Evolutionary conservation across 1,140 invertebrate genomes (phyloP).

Genomic region (Apis dorsata): DNA sequence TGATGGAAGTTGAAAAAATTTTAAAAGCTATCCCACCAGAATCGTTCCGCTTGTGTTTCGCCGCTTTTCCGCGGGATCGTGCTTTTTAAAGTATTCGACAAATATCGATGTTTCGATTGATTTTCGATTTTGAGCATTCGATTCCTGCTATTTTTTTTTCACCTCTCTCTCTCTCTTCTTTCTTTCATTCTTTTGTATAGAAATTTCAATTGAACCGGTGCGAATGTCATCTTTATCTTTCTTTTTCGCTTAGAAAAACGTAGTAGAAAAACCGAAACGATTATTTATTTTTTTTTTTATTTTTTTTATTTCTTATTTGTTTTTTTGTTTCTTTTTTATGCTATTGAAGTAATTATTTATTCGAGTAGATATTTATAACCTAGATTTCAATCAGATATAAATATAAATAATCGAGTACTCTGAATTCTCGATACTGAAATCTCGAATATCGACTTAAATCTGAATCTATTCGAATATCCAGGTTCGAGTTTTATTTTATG

Average conservation of each 20-base stretch:
- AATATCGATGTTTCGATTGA: slow-evolving; percentile 46
- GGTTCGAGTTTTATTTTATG: no score
- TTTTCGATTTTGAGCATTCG: slow-evolving; percentile 10
- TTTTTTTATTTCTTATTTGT: not conserved
- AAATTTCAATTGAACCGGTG: not conserved
- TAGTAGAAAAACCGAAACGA: not conserved
- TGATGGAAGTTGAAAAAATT: slow-evolving; percentile 65
- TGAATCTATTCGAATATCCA: no score
- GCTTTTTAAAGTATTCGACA: slow-evolving; percentile 44
- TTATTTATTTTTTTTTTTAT: not conserved
- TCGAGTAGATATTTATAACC: no score
- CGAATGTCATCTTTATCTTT: not conserved
- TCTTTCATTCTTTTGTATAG: not conserved
- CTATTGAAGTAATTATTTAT: no score
- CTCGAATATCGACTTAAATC: no score
- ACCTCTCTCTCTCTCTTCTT: not conserved
- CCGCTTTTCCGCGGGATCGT: slow-evolving; percentile 34
- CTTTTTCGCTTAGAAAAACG: not conserved
- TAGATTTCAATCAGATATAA: no score
- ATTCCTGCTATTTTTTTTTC: slow-evolving; percentile 1
- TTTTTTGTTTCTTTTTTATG: not conserved
- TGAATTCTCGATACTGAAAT: no score
- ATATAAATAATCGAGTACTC: no score
- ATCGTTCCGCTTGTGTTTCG: slow-evolving; percentile 31
- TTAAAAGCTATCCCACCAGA: slow-evolving; percentile 55